Evolutionary conservation across 2,113 vertebrate species (phyloP).

Genomic region (Uria lomvia): DNA sequence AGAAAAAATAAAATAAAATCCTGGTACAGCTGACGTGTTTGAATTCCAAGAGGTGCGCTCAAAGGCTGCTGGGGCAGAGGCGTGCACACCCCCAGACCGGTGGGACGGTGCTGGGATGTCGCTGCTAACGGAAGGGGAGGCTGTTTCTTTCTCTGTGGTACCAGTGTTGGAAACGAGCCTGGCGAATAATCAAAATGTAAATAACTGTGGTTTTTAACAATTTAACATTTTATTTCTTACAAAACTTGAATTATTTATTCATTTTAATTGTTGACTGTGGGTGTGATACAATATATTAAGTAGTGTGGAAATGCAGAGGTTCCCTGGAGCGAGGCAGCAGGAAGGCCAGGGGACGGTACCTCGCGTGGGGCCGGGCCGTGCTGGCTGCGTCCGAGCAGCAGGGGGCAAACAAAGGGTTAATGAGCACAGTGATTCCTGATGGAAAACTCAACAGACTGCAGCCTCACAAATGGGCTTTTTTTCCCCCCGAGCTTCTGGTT

Average conservation of each 20-base stretch:
- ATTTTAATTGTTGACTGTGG: conserved; percentile 39
- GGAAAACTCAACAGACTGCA: neutral
- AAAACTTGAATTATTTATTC: conserved; percentile 64
- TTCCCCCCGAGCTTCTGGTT: neutral
- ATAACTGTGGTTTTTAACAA: conserved; percentile 38
- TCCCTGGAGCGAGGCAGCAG: neutral
- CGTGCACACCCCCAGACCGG: neutral
- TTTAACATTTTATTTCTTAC: conserved; percentile 36
- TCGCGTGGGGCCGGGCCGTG: neutral
- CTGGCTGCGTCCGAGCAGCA: neutral
- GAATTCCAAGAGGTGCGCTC: neutral
- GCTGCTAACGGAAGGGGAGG: neutral
- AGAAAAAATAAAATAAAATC: neutral
- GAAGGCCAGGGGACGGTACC: neutral
- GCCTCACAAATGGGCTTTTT: neutral
- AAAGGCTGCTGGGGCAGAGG: neutral
- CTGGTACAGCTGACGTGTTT: rapidly evolving
- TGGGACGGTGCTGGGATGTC: neutral
- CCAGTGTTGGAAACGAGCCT: neutral
- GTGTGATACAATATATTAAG: conserved; percentile 12
- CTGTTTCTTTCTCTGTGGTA: neutral
- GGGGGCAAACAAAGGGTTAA: neutral
- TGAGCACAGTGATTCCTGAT: rapidly evolving
- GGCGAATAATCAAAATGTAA: conserved; percentile 30
- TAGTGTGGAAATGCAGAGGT: conserved; percentile 21